Evolutionary conservation across 2,113 vertebrate species (phyloP).

Genomic region (Neolamprologus ventralis): DNA sequence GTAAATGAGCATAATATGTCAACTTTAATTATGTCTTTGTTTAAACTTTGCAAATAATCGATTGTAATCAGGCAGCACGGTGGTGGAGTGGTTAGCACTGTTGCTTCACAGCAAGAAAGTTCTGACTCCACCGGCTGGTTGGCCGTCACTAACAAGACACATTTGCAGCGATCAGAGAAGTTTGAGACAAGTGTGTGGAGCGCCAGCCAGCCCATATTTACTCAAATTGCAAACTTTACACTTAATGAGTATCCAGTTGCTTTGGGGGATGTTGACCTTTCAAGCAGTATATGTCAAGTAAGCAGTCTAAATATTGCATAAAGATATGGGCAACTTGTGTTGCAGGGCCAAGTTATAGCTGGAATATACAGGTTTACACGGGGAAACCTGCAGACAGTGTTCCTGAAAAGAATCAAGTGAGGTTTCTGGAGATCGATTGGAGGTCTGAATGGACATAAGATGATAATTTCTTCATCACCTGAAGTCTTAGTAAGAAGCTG

Average conservation of each 20-base stretch:
- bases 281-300: rapidly evolving
- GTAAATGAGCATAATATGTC: not conserved
- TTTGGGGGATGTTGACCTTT: not conserved
- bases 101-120: not conserved
- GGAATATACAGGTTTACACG: not conserved
- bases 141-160: not conserved
- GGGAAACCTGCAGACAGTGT: not conserved
- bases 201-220: not conserved
- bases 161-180: not conserved
- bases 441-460: not conserved
- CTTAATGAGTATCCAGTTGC: rapidly evolving
- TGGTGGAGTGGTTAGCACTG: not conserved
- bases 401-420: not conserved
- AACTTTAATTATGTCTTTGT: not conserved
- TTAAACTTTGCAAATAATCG: not conserved
- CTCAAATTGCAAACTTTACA: rapidly evolving
- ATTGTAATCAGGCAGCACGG: not conserved
- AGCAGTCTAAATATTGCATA: not conserved
- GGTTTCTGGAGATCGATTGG: not conserved
- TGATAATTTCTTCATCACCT: not conserved
- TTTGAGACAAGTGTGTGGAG: not conserved
- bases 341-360: not conserved
- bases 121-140: not conserved
- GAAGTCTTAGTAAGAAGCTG: not conserved
- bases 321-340: not conserved